Base-by-base conservation (phyloP, 2,113 vertebrate genomes). In the Cryptomyrus ogoouensis region DNA sequence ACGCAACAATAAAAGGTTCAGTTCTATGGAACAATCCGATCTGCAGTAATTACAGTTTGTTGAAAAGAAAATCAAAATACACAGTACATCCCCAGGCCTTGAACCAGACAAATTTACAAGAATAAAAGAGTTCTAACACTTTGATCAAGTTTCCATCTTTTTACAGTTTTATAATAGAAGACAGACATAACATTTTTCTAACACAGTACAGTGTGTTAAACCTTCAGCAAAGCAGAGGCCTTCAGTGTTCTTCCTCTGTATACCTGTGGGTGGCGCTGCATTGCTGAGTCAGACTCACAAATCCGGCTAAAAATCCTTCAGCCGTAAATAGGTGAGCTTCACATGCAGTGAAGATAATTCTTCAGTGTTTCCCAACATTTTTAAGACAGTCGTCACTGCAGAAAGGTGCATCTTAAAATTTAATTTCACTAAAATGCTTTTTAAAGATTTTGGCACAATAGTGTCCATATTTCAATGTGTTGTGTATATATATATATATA, bases 391-490 rank as follows among this genome's bases (percentile, higher is more conserved):
- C 44, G 9, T 86, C 44, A 52, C 12, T 31, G 85, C 10, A 53
- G 24, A 87, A 87, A 87, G 46, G 85, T 87, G 85, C 49, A 87
- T 53, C 13, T 87, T 35, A 87, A 53, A 87, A 27, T 35, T 39
- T 8, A 31, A 87, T 87, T 87, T 53, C 2, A 87, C 31, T 17
- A 53, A 31, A 87, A 87, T 87, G n/a, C 49, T 87, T 87, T 87
- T 86, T 49, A 86, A 87, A 87, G 50, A 47, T 87, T 87, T 87
- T 87, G 50, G 85, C 85, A 87, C 85, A 87, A 53, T 84, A 84
- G 9, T 87, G 49, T 87, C 27, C 50, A 53, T 87, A 39, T 87
- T 53, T 42, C 15, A 87, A 17, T n/a, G 58, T 62, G 35, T 44
- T 24, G 3, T 31, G 17, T 44, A 7, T 44, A 10, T 83, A 21